Percentiles rank a stretch among this genome's conserved stretches.
Conservation (phyloP, 2,888 invertebrate genomes). For the Eurois occulta region DNA sequence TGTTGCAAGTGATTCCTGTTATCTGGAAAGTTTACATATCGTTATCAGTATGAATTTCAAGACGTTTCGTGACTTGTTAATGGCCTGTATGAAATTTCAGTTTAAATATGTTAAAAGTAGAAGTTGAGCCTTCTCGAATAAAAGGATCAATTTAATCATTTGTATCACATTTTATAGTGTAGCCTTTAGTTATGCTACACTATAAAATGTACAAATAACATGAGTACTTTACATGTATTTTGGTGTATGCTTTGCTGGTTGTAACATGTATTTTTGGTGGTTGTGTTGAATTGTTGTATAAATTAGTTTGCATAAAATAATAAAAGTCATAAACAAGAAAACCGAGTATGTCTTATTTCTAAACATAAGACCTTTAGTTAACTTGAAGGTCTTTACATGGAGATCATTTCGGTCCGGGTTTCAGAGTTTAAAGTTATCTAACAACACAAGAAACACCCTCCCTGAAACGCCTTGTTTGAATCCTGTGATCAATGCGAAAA, state of each 20-base stretch:
- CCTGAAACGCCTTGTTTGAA: background rate
- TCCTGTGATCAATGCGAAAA: no score
- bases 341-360: no score
- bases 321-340: no score
- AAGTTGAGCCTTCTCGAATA: background rate
- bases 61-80: slow-evolving; percentile 3
- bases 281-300: no score
- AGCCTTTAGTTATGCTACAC: no score
- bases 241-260: no score
- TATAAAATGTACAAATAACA: no score
- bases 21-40: slow-evolving; percentile 55
- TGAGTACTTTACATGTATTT: no score
- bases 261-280: no score
- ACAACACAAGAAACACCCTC: background rate
- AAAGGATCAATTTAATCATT: background rate
- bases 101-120: background rate
- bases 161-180: no score
- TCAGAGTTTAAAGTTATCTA: background rate
- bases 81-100: slow-evolving; percentile 5
- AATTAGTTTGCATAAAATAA: background rate
- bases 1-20: slow-evolving; percentile 42
- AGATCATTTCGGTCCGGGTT: background rate
- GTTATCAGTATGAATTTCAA: slow-evolving; percentile 47
- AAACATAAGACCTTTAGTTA: no score
- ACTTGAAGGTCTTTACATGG: no score